Percentiles rank a stretch among this genome's conserved stretches.
phyloP scores from a whole-genome alignment of 2,888 invertebrate genomes.

The Melitaea athalia region DNA sequence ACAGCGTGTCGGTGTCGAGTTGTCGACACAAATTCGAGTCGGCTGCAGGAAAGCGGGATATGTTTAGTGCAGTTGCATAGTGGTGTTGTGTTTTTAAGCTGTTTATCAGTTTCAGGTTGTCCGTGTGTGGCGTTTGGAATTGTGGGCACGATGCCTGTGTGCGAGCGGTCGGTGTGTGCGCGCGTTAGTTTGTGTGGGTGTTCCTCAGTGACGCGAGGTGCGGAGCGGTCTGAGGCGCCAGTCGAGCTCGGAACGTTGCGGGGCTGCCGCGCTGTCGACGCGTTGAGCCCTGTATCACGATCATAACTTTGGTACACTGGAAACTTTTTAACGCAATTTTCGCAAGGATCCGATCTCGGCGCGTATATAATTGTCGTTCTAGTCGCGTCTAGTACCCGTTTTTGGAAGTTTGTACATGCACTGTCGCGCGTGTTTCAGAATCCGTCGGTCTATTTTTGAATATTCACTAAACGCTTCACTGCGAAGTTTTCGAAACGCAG shows the following conservation, averaged over 20 bases:
- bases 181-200: conserved; percentile 60
- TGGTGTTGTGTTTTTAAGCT: conserved; percentile 73
- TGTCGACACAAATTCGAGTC: conserved; percentile 29
- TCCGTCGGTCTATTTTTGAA: conserved; percentile 80
- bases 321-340: conserved; percentile 77
- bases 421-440: conserved; percentile 65
- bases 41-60: conserved; percentile 43
- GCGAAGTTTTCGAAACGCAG: conserved; percentile 81
- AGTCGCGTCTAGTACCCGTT: conserved; percentile 54
- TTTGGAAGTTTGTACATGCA: conserved; percentile 54
- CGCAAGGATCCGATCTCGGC: conserved; percentile 56
- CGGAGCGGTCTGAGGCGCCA: conserved; percentile 64
- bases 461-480: conserved; percentile 77
- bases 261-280: conserved; percentile 68
- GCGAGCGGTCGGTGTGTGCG: conserved; percentile 48
- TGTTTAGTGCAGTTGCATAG: conserved; percentile 69
- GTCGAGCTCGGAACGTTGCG: conserved; percentile 72
- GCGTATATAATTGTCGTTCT: conserved; percentile 48
- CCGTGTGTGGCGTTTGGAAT: conserved; percentile 49
- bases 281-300: conserved; percentile 70
- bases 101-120: conserved; percentile 71
- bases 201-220: conserved; percentile 66
- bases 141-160: conserved; percentile 39
- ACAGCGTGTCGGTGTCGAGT: conserved; percentile 26
- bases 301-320: conserved; percentile 79